A percentile compares a stretch with the other conserved stretches of the same genome.
These are phyloP conservation scores for Shargacucullia verbasci DNA, from an alignment of 2,888 invertebrate genomes.

Conservation along the genomic window DNA sequence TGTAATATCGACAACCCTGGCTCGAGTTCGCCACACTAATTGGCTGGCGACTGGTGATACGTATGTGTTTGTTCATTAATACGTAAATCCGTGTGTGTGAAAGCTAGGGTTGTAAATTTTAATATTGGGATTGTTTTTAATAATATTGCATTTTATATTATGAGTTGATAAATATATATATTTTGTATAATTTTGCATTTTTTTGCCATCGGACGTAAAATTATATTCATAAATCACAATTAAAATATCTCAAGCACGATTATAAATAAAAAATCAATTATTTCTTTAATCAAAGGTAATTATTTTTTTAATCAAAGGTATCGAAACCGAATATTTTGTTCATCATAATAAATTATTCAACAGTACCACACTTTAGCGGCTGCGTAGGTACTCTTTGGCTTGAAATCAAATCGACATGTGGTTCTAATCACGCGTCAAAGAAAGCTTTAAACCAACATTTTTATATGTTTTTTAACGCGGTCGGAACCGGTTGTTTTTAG, in stretches of 20 bases:
- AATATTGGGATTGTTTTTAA: neutral
- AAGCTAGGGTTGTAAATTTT: constrained; percentile 30
- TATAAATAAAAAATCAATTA: too few species aligned
- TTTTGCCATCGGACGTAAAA: too few species aligned
- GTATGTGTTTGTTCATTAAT: constrained; percentile 23
- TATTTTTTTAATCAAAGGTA: constrained; percentile 3
- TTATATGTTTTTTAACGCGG: constrained; percentile 62
- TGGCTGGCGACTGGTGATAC: constrained; percentile 23
- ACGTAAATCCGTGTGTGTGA: constrained; percentile 4
- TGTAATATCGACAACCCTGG: constrained; percentile 37
- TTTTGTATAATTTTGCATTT: too few species aligned
- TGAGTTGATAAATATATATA: too few species aligned
- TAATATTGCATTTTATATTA: too few species aligned
- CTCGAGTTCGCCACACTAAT: constrained; percentile 30
- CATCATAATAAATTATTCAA: constrained; percentile 34
- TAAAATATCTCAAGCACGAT: too few species aligned
- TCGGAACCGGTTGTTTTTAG: constrained; percentile 58
- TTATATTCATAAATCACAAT: too few species aligned
- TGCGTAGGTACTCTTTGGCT: constrained; percentile 36
- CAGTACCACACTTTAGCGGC: constrained; percentile 13
- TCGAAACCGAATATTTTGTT: constrained; percentile 1
- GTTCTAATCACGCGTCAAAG: constrained; percentile 59
- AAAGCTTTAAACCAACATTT: constrained; percentile 54
- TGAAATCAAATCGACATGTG: constrained; percentile 53
- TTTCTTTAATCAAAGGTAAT: neutral